Conservation (phyloP, 2,888 invertebrate genomes). For the Hydriomena furcata region DNA sequence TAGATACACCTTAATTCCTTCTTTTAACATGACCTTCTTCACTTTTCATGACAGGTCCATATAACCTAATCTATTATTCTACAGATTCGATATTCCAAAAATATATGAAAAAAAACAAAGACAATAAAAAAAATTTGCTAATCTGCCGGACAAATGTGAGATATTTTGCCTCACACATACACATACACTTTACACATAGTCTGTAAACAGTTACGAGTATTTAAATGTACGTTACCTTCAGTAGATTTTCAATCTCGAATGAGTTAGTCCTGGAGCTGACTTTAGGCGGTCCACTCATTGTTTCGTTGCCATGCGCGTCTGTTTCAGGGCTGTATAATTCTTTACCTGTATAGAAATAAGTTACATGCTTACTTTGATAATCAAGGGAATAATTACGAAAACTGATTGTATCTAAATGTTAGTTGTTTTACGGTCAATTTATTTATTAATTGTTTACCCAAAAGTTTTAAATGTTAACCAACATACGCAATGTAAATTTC, state of each 20-base stretch:
- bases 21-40: too few species aligned
- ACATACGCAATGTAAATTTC: too few species aligned
- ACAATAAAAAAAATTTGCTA: slow-evolving; percentile 1
- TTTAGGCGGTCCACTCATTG: slow-evolving; percentile 78
- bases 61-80: too few species aligned
- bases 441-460: too few species aligned
- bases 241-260: slow-evolving; percentile 97
- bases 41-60: too few species aligned
- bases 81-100: too few species aligned
- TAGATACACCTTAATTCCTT: too few species aligned
- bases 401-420: too few species aligned
- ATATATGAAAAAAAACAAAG: slow-evolving; percentile 5
- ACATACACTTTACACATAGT: too few species aligned
- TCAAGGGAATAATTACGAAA: background rate
- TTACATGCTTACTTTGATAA: background rate
- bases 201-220: too few species aligned
- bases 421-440: too few species aligned
- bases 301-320: slow-evolving; percentile 66
- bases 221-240: slow-evolving; percentile 84
- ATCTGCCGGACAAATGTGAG: slow-evolving; percentile 1
- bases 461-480: too few species aligned
- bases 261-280: slow-evolving; percentile 94
- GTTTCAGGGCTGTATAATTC: slow-evolving; percentile 88
- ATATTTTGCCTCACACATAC: slow-evolving; percentile 1
- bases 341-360: slow-evolving; percentile 81